phyloP scores from a whole-genome alignment of 30 jellyfish, hydroid and myxozoan species.

The Hydractinia symbiolongicarpus region DNA sequence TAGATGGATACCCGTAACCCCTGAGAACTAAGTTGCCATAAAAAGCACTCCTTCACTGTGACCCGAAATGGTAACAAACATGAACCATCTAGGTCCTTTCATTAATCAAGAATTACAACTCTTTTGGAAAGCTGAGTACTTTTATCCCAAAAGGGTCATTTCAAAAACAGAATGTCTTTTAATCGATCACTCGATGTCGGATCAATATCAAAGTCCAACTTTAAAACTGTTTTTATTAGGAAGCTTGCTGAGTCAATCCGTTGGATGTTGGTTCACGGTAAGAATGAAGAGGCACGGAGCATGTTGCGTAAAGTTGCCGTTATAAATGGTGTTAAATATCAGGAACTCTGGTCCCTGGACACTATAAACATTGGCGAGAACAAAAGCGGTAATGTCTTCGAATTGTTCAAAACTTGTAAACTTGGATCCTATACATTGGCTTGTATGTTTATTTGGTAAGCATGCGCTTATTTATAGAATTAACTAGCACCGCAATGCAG shows the following conservation, averaged over 20 bases:
- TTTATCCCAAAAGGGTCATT: no score
- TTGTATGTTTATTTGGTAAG: slow-evolving; percentile 42
- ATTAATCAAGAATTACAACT: no score
- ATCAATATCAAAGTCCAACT: no score
- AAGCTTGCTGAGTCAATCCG: slow-evolving; percentile 41
- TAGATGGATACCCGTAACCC: no score
- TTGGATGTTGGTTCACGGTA: slow-evolving; percentile 34
- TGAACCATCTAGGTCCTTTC: no score
- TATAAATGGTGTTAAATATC: not conserved
- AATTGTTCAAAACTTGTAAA: not conserved
- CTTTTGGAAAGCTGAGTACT: no score
- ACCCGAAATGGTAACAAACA: no score
- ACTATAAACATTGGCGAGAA: not conserved
- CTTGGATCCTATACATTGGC: slow-evolving; percentile 2
- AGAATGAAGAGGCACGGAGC: slow-evolving; percentile 28
- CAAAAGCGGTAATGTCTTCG: slow-evolving; percentile 24
- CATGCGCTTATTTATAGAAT: no score
- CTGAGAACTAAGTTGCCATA: no score
- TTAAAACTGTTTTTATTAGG: not conserved
- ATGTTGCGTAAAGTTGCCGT: slow-evolving; percentile 9
- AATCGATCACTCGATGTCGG: no score
- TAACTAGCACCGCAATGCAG: no score
- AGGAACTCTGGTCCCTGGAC: not conserved
- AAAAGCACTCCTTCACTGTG: no score
- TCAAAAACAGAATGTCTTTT: not conserved